phyloP scores from a whole-genome alignment of 2,888 invertebrate species.

The Rhaphigaster nebulosa region DNA sequence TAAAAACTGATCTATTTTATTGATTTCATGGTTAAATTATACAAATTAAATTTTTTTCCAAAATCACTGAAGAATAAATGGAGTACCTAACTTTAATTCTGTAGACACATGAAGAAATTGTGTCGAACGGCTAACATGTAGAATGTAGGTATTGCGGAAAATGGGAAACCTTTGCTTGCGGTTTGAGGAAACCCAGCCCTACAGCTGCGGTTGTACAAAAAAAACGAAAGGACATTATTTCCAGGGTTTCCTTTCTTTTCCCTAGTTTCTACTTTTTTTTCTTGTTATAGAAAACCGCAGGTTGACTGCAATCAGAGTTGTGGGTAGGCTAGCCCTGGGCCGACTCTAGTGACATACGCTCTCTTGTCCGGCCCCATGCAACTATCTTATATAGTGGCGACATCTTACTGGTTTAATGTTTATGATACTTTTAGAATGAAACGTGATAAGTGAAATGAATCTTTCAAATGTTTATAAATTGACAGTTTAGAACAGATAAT shows the following conservation, averaged over 20 bases:
- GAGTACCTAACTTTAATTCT: not conserved
- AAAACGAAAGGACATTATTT: constrained; percentile 51
- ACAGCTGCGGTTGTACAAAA: constrained; percentile 41
- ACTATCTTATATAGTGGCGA: not conserved
- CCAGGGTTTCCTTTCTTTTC: constrained; percentile 51
- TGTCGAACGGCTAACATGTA: not conserved
- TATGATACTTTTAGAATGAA: too few relatives aligned
- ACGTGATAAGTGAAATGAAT: not conserved
- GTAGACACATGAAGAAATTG: not conserved
- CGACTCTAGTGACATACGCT: not conserved
- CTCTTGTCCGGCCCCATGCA: not conserved
- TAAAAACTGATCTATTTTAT: too few relatives aligned
- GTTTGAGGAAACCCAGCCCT: constrained; percentile 36
- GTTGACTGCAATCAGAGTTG: constrained; percentile 45
- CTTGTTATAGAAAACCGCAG: constrained; percentile 48
- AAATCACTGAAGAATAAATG: not conserved
- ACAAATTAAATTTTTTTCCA: too few relatives aligned
- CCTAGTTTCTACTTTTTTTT: constrained; percentile 52
- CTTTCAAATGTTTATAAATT: not conserved
- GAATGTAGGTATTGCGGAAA: constrained; percentile 41
- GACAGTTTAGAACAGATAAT: not conserved
- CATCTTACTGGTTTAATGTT: not conserved
- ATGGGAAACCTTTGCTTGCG: constrained; percentile 45
- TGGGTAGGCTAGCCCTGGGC: not conserved
- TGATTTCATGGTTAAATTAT: too few relatives aligned